phyloP scores from a whole-genome alignment of 2,113 vertebrate species.

The Mobula hypostoma region DNA sequence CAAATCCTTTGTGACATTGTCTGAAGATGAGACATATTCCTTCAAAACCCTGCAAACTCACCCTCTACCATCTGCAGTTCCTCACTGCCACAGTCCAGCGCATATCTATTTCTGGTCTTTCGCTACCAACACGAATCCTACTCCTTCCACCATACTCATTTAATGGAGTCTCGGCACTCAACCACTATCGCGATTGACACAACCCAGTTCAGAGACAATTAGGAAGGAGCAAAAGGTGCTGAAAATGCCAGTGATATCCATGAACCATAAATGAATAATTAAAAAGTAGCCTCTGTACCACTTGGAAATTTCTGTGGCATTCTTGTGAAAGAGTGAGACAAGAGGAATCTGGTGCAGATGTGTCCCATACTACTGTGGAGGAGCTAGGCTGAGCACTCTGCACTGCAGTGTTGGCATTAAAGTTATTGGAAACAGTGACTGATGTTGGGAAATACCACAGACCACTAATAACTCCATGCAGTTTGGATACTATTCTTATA shows the following conservation, averaged over 20 bases:
- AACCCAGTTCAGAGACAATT: no score
- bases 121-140: not conserved
- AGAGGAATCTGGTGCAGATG: no score
- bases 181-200: not conserved
- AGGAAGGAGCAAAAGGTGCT: no score
- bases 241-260: no score
- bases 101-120: not conserved
- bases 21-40: not conserved
- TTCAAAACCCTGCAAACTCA: not conserved
- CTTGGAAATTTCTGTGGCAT: no score
- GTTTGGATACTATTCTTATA: not conserved
- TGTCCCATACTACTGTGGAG: no score
- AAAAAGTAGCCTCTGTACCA: no score
- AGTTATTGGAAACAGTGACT: not conserved
- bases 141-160: not conserved
- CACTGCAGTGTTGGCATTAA: no score
- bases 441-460: not conserved
- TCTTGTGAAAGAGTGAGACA: no score
- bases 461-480: not conserved
- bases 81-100: not conserved
- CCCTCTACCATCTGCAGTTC: not conserved
- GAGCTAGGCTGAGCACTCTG: no score
- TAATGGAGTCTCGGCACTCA: not conserved
- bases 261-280: no score
- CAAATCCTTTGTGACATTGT: not conserved